Percentiles rank a stretch among this genome's conserved stretches.
phyloP scores from a whole-genome alignment of 2,797 vertebrate genomes.

The Telmatherina bonti region DNA sequence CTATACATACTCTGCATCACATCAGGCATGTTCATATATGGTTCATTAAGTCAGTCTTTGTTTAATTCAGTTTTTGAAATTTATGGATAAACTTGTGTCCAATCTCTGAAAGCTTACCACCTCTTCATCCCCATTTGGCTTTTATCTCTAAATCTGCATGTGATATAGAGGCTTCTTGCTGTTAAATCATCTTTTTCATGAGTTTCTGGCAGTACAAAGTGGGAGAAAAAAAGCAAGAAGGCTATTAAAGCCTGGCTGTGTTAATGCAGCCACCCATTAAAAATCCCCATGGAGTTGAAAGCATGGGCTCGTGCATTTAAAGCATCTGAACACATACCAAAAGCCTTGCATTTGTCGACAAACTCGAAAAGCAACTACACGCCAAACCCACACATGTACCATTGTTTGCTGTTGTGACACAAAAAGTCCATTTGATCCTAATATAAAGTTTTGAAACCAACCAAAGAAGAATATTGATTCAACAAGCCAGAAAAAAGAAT shows the following conservation, averaged over 20 bases:
- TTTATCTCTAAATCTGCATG: slow-evolving; percentile 58
- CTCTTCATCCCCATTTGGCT: slow-evolving; percentile 43
- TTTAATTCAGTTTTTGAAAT: slow-evolving; percentile 12
- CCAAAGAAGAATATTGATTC: not conserved
- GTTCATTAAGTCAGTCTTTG: slow-evolving; percentile 18
- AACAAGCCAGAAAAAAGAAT: not conserved
- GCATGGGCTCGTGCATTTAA: slow-evolving; percentile 48
- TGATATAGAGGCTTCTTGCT: slow-evolving; percentile 67
- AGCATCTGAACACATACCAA: slow-evolving; percentile 36
- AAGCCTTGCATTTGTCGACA: slow-evolving; percentile 24
- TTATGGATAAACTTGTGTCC: slow-evolving; percentile 33
- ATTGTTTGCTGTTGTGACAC: not conserved
- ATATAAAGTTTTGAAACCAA: not conserved
- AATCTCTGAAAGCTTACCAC: slow-evolving; percentile 31
- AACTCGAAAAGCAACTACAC: slow-evolving; percentile 8
- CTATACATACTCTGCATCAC: not conserved
- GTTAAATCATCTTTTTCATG: slow-evolving; percentile 77
- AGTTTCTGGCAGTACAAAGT: slow-evolving; percentile 55
- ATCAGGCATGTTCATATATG: slow-evolving; percentile 19
- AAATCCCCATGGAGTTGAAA: slow-evolving; percentile 58
- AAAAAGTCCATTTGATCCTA: not conserved
- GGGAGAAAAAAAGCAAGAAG: slow-evolving; percentile 53
- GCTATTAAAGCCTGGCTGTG: slow-evolving; percentile 66
- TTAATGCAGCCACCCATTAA: slow-evolving; percentile 74
- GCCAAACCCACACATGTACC: slow-evolving; percentile 7